phyloP scores from a whole-genome alignment of 2,797 vertebrate genomes.

The Neosalanx taihuensis region DNA sequence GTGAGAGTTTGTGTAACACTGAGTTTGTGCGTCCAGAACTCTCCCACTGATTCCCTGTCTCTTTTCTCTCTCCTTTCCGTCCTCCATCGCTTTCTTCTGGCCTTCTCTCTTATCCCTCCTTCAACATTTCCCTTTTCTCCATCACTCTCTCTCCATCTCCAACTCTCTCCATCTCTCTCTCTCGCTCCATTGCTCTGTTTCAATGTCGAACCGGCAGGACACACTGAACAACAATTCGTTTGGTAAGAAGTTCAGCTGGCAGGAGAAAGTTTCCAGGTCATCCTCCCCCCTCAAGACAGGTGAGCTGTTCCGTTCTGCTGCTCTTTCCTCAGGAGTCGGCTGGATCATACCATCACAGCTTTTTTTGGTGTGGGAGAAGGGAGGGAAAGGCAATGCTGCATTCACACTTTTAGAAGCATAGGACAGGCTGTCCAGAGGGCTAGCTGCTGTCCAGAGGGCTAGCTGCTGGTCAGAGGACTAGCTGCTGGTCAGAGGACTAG shows the following conservation, averaged over 20 bases:
- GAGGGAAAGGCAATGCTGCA: neutral
- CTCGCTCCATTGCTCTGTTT: constrained; percentile 11
- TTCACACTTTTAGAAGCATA: neutral
- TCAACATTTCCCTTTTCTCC: constrained; percentile 6
- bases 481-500: too few relatives aligned
- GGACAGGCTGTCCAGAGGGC: neutral
- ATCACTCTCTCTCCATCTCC: neutral
- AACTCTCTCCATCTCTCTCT: constrained; percentile 22
- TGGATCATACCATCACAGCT: neutral
- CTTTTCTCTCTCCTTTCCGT: neutral
- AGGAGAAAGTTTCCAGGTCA: constrained; percentile 92
- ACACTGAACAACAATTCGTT: constrained; percentile 97
- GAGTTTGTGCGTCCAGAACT: constrained; percentile 41
- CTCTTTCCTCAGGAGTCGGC: neutral
- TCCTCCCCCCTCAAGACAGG: constrained; percentile 93
- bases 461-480: neutral
- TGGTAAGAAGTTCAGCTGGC: constrained; percentile 98
- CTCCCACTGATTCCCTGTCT: constrained; percentile 7
- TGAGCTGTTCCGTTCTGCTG: constrained; percentile 58
- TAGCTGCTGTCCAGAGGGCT: neutral
- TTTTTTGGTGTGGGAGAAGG: neutral
- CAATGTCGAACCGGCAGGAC: constrained; percentile 78
- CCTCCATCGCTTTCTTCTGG: too few relatives aligned
- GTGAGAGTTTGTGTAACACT: constrained; percentile 36
- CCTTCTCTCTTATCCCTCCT: neutral